Base-by-base conservation (phyloP, 2,797 vertebrate genomes). In the Oreochromis grahami region DNA sequence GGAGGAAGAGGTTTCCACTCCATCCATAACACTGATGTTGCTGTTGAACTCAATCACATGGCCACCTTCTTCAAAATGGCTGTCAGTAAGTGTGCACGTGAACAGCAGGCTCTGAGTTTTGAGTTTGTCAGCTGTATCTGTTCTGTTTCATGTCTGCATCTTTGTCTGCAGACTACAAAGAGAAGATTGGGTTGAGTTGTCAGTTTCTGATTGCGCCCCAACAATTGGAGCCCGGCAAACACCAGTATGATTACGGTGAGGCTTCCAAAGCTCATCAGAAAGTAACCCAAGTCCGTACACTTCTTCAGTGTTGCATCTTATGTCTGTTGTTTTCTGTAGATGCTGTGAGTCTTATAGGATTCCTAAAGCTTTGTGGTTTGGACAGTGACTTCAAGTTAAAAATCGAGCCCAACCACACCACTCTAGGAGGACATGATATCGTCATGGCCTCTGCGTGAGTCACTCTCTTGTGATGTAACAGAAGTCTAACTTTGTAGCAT, bases 391-490 rank as follows among this genome's bases (percentile, higher is more conserved):
- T 96, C 21, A 95, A 96, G 89, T 55, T 96, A 86, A 96, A 96
- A 85, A 95, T 96, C 3, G 95, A 96, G 88, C 95, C 95, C 86
- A 96, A 95, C 91, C 94, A 95, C 93, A 96, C 94, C 43, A 95
- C 95, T n/a, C 86, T 96, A 91, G 96, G 95, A 84, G 94, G 96
- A 77, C 95, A 96, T 2, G 92, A 96, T 63, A 12, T 96, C 2
- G 79, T 95, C 90, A 92, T 94, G 93, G 94, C 94, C 5, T 95
- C 95, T n/a, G 91, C 78, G 94, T 93, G 85, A 89, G 92, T 50
- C 19, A 6, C 21, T 12, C 10, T 3, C 15, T 45, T 21, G 38
- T 38, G n/a, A 65, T 13, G 58, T 55, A 34, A 21, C 50, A 38
- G 5, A 85, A 36, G 38, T 79, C 63, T 43, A 1, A 58, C 21